Base-by-base conservation (phyloP, 2,113 vertebrate species). In the Plestiodon gilberti region DNA sequence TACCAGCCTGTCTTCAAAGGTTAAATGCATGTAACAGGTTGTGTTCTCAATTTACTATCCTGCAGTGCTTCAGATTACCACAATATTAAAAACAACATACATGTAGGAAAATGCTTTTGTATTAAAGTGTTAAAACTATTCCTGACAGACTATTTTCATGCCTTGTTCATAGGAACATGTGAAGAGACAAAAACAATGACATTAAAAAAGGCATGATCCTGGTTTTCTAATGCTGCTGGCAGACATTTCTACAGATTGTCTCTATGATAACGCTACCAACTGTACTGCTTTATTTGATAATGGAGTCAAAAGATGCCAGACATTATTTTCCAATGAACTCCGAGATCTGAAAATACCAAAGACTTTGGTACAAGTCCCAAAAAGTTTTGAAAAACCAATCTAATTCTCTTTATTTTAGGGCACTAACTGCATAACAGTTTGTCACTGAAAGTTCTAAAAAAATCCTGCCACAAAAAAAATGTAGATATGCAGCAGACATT, bases 21-120 rank as follows among this genome's bases (percentile, higher is more conserved):
- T 86, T 86, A 81, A 86, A 86, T 81, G 78, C 59, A 74, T 30
- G 10, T 52, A 81, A 86, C 85, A 86, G 69, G 85, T 57, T 86
- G 69, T 35, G 40, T 40, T 81, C 85, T 81, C 85, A 64, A 35
- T 14, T 86, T 86, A 86, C 69, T 38, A 74, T 22, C 30, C 59
- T 52, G 69, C 22, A 35, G 57, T 64, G 85, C 38, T 86, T 86
- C 85, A 81, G 52, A 70, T 86, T 86, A 86, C 85, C 85, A 81
- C 15, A 81, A 74, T 52, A 80, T 80, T 86, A 86, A 86, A 86
- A 74, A 86, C 81, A 86, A 86, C 69, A 86, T 28, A 78, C 69
- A 74, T 73, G 78, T 74, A 86, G 69, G 40, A 59, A 57, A 86
- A 81, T 48, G n/a, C 59, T 62, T 86, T 86, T 73, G 70, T 22